phyloP scores from a whole-genome alignment of 2,113 vertebrate species.

The Hassar affinis region DNA sequence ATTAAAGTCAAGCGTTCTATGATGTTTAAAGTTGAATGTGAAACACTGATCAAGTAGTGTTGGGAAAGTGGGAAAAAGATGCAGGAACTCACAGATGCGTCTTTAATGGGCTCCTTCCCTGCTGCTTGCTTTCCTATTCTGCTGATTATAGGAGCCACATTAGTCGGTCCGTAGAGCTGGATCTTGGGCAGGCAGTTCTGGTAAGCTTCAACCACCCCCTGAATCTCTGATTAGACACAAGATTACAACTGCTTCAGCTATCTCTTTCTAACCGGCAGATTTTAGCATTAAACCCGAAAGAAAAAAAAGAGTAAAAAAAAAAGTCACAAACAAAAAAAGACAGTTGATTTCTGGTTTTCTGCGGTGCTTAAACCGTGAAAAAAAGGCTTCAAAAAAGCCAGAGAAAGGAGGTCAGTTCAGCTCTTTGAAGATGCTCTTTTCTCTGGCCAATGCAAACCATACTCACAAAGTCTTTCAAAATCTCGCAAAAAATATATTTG shows the following conservation, averaged over 20 bases:
- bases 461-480: neutral
- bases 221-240: constrained; percentile 78
- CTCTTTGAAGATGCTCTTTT: neutral
- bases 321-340: neutral
- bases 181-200: constrained; percentile 94
- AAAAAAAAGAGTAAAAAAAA: neutral
- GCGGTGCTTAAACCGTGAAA: neutral
- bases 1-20: neutral
- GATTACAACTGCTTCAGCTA: neutral
- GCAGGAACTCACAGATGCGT: constrained; percentile 81
- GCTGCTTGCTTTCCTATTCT: constrained; percentile 84
- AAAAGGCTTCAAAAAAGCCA: constrained; percentile 9
- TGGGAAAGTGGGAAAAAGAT: neutral
- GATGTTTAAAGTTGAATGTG: neutral
- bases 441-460: too few relatives aligned
- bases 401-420: constrained; percentile 13
- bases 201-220: constrained; percentile 94
- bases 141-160: constrained; percentile 91
- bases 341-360: neutral
- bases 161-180: constrained; percentile 93
- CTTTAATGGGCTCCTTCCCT: constrained; percentile 81
- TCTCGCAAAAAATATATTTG: too few relatives aligned
- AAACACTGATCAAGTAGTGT: neutral
- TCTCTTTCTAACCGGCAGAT: constrained; percentile 8
- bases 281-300: constrained; percentile 16